A percentile compares a stretch with the other conserved stretches of the same genome.
Conservation (phyloP, 1,140 invertebrate species). For the Zaprionus davidi region DNA sequence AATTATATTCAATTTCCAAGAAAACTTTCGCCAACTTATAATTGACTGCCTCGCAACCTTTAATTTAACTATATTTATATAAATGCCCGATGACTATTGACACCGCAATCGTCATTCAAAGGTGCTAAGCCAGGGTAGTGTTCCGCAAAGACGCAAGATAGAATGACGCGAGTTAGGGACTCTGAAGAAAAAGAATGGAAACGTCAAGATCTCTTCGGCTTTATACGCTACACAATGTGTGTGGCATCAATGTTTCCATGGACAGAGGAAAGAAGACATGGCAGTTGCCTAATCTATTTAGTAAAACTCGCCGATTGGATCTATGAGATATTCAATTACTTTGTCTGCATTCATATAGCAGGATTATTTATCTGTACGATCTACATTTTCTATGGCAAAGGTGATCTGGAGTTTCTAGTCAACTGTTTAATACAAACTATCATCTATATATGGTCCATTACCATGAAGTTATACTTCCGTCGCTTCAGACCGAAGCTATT, state of each 20-base stretch:
- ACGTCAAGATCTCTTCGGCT: slow-evolving; percentile 68
- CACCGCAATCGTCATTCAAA: background rate
- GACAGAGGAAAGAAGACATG: background rate
- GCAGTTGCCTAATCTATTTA: slow-evolving; percentile 20
- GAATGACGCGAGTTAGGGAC: background rate
- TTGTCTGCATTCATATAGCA: slow-evolving; percentile 64
- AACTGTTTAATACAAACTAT: slow-evolving; percentile 76
- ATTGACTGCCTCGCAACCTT: background rate
- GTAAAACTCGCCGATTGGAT: slow-evolving; percentile 32
- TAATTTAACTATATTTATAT: background rate
- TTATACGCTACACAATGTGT: slow-evolving; percentile 63
- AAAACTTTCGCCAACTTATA: slow-evolving; percentile 13
- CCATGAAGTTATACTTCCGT: slow-evolving; percentile 76
- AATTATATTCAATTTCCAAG: background rate
- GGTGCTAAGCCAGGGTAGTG: background rate
- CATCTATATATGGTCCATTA: slow-evolving; percentile 75
- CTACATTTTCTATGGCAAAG: slow-evolving; percentile 61
- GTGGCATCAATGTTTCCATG: slow-evolving; percentile 71
- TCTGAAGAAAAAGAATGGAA: slow-evolving; percentile 7
- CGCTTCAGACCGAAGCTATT: slow-evolving; percentile 52
- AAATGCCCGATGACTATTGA: background rate
- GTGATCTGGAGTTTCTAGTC: slow-evolving; percentile 73
- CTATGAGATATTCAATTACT: slow-evolving; percentile 70
- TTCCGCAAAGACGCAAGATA: background rate
- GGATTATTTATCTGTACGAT: slow-evolving; percentile 67